Evolutionary conservation across 2,888 invertebrate genomes (phyloP), one percentile per base, ranked within the genome.

Genomic region (Rhingia campestris): DNA sequence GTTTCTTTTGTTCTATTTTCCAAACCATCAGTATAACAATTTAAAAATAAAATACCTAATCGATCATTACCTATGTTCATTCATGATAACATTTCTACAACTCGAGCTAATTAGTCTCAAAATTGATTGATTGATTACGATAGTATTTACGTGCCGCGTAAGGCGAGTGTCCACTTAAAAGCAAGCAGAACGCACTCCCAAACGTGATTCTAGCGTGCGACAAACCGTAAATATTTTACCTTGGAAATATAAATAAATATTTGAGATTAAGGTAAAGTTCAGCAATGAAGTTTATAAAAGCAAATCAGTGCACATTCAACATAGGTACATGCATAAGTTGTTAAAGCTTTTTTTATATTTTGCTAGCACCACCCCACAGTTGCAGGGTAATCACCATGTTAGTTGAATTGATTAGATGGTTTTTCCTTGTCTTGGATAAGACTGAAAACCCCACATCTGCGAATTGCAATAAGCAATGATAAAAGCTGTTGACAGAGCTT

Each of bases 401-500:
- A 22, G 22, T 22, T 22, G 22, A 22, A 22, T 22, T 22, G 22
- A 22, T 22, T 22, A 22, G 22, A 2, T 22, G 22, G 22, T 22
- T 22, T 22, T 22, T 22, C 22, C 22, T 22, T 22, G 22, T 22
- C 22, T 22, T 22, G 22, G 47, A 49, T 63, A 47, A 47, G 32
- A 7, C n/a, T 12, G 45, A 22, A 22, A 22, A 22, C 22, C 33
- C 33, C 7, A 3, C 10, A 14, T 12, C n/a, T 9, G 9, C 7
- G 14, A 9, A 12, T 10, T 41, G 22, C 22, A 51, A 22, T 41
- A 1, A 47, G 39, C 22, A 75, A 32, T 6, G 32, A 43, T 2
- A 10, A 47, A 66, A 67, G 75, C 75, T 75, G 51, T 5, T 10
- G n/a, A 33, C 6, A n/a, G 43, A 66, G 74, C 74, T 74, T 66